phyloP scores from a whole-genome alignment of 2,888 invertebrate species.

The Sicus ferrugineus region DNA sequence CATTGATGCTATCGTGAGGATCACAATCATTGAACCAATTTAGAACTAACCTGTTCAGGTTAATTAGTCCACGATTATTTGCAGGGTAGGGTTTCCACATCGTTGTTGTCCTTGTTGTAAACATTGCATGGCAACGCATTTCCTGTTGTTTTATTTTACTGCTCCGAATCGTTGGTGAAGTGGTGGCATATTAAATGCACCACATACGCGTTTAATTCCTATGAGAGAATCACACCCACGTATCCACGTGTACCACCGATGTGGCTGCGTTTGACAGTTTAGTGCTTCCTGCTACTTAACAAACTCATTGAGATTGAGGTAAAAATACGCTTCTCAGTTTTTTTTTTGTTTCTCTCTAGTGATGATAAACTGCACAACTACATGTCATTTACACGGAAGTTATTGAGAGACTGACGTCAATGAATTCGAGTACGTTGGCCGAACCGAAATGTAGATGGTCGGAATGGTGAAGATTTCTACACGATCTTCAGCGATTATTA shows the following conservation, averaged over 20 bases:
- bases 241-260: background rate
- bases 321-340: background rate
- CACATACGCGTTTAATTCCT: background rate
- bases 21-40: no score
- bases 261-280: conserved; percentile 11
- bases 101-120: conserved; percentile 2
- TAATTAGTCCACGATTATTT: no score
- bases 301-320: background rate
- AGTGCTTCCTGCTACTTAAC: background rate
- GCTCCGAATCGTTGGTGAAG: background rate
- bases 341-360: no score
- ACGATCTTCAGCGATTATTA: no score
- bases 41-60: no score
- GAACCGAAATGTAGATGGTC: no score
- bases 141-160: background rate
- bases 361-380: no score
- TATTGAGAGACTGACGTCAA: no score
- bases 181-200: background rate
- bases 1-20: no score
- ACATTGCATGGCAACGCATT: conserved; percentile 8
- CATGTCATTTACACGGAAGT: no score
- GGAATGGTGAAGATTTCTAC: no score
- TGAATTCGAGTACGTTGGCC: no score
- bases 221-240: background rate
- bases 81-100: background rate